Percentiles rank a stretch among this genome's conserved stretches.
These are phyloP conservation scores for Ctenicera cuprea DNA, from an alignment of 2,888 invertebrate genomes.

Conservation along the genomic window DNA sequence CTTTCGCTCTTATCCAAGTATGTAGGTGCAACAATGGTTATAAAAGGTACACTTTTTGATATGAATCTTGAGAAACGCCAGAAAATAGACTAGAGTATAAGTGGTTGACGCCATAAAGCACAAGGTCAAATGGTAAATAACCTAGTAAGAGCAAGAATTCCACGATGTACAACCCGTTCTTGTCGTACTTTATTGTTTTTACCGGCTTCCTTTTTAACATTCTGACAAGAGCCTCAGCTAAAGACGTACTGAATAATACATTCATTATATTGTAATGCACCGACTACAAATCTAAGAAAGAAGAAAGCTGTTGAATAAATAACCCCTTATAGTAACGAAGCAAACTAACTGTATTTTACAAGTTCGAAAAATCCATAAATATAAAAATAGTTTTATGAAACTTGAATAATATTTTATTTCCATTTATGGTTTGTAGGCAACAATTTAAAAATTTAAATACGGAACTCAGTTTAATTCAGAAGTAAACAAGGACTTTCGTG, in stretches of 20 bases:
- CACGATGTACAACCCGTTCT: conserved; percentile 11
- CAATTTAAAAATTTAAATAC: background rate
- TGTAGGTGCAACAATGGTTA: too few relatives aligned
- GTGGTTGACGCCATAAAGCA: conserved; percentile 12
- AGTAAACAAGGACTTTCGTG: conserved; percentile 15
- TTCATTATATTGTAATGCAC: conserved; percentile 37
- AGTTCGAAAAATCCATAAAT: background rate
- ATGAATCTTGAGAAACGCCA: too few relatives aligned
- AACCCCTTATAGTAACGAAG: background rate
- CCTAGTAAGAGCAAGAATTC: conserved; percentile 19
- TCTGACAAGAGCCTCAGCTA: conserved; percentile 32
- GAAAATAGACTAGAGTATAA: background rate
- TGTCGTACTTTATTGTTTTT: conserved; percentile 24
- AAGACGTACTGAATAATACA: conserved; percentile 44
- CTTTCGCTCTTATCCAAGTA: too few relatives aligned
- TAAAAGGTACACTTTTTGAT: too few relatives aligned
- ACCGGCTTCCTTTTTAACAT: conserved; percentile 42
- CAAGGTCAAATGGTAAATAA: conserved; percentile 22
- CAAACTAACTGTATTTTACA: conserved; percentile 10
- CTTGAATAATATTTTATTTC: background rate
- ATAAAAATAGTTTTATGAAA: background rate
- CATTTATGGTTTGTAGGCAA: background rate
- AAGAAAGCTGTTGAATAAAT: background rate
- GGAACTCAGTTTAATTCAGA: background rate
- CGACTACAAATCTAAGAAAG: conserved; percentile 8